A percentile compares a stretch with the other conserved stretches of the same genome.
Conservation (phyloP, 2,113 vertebrate genomes). For the Caretta caretta region DNA sequence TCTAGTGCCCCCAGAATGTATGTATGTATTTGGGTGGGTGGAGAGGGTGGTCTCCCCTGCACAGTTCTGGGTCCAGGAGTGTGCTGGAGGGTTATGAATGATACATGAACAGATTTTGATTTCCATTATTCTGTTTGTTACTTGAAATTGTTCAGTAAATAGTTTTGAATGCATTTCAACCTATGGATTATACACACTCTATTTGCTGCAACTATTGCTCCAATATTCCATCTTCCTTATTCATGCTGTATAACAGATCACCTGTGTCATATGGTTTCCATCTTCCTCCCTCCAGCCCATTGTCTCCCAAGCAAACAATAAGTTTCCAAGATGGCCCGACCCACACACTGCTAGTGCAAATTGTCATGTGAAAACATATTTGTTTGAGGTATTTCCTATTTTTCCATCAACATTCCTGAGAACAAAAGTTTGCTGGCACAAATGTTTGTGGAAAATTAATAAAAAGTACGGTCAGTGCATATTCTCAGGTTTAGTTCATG, state of each 20-base stretch:
- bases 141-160: not conserved
- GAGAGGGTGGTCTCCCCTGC: not conserved
- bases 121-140: not conserved
- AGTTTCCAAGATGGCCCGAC: not conserved
- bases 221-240: not conserved
- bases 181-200: not conserved
- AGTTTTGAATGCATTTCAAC: not conserved
- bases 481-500: not conserved
- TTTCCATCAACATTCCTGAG: not conserved
- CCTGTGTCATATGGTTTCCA: not conserved
- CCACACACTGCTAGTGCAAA: not conserved
- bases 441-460: not conserved
- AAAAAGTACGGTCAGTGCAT: rapidly evolving
- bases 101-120: conserved; percentile 3
- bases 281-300: not conserved
- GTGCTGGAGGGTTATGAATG: not conserved
- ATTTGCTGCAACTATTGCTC: not conserved
- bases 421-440: not conserved
- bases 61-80: not conserved
- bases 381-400: not conserved
- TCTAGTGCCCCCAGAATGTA: not conserved
- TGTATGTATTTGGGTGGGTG: not conserved
- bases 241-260: not conserved
- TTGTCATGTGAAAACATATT: not conserved
- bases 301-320: not conserved